These are phyloP conservation scores for Tortrix viridana DNA, from an alignment of 2,888 invertebrate genomes.

Conservation along the genomic window DNA sequence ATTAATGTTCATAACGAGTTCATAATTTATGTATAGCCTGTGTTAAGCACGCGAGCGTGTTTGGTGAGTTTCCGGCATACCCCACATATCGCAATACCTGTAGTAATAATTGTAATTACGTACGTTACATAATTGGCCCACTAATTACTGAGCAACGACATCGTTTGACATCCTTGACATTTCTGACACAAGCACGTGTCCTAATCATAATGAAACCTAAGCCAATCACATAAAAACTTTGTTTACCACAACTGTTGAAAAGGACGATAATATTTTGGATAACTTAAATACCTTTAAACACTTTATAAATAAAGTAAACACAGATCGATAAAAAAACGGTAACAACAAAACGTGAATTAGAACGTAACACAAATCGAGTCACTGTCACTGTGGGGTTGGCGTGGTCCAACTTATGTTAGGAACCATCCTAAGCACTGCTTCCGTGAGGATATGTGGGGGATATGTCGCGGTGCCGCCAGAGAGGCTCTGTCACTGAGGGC, in stretches of 20 bases:
- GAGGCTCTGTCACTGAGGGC: constrained; percentile 49
- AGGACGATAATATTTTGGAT: constrained; percentile 8
- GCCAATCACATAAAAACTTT: constrained; percentile 21
- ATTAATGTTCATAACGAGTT: constrained; percentile 25
- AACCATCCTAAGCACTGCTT: constrained; percentile 34
- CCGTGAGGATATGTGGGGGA: constrained; percentile 42
- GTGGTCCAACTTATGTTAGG: constrained; percentile 27
- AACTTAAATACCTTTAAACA: constrained; percentile 35
- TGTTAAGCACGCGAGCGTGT: constrained; percentile 30
- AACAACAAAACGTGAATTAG: constrained; percentile 26
- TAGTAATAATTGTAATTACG: constrained; percentile 38
- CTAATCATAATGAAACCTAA: constrained; percentile 35
- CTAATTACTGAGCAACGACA: constrained; percentile 57
- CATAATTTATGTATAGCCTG: constrained; percentile 25
- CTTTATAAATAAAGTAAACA: constrained; percentile 26
- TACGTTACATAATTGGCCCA: constrained; percentile 63
- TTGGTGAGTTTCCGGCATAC: constrained; percentile 26
- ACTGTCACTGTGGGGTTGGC: constrained; percentile 41
- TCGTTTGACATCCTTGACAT: constrained; percentile 23
- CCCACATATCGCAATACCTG: constrained; percentile 17
- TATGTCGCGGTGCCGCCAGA: constrained; percentile 50
- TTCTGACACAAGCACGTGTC: constrained; percentile 45
- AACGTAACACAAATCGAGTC: constrained; percentile 41
- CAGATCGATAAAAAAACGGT: constrained; percentile 31
- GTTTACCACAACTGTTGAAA: constrained; percentile 27